Conservation (phyloP, 2,888 invertebrate genomes). For the Molanna angustata region DNA sequence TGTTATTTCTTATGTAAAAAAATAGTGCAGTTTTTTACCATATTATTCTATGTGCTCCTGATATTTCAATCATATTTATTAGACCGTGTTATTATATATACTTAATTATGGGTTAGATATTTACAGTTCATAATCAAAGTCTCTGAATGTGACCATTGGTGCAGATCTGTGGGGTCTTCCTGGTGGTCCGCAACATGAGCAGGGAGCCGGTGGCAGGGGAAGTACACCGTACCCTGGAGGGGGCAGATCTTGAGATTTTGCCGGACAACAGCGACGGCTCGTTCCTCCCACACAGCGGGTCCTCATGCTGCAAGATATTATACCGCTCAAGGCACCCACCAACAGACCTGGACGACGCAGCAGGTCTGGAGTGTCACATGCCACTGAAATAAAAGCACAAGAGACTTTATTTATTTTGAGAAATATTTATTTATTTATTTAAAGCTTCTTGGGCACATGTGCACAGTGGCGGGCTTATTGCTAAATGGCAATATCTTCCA, state of each 20-base stretch:
- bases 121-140: conserved; percentile 29
- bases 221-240: conserved; percentile 35
- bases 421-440: too few relatives aligned
- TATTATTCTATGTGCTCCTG: too few relatives aligned
- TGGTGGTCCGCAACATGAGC: conserved; percentile 22
- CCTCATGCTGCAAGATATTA: conserved; percentile 1
- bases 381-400: conserved; percentile 35
- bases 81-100: too few relatives aligned
- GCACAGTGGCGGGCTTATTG: too few relatives aligned
- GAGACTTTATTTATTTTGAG: not conserved
- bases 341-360: conserved; percentile 44
- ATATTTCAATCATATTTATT: too few relatives aligned
- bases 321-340: conserved; percentile 34
- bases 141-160: conserved; percentile 60
- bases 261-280: conserved; percentile 46
- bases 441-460: too few relatives aligned
- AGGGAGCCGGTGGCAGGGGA: conserved; percentile 40
- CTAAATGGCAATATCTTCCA: too few relatives aligned
- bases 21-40: too few relatives aligned
- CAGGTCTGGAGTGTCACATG: conserved; percentile 50
- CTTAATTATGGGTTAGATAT: too few relatives aligned
- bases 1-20: not conserved
- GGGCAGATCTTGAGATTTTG: conserved; percentile 26
- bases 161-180: conserved; percentile 44
- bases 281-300: conserved; percentile 40